A percentile compares a stretch with the other conserved stretches of the same genome.
Conservation (phyloP, 1,140 invertebrate species). For the Saccostrea cuccullata region DNA sequence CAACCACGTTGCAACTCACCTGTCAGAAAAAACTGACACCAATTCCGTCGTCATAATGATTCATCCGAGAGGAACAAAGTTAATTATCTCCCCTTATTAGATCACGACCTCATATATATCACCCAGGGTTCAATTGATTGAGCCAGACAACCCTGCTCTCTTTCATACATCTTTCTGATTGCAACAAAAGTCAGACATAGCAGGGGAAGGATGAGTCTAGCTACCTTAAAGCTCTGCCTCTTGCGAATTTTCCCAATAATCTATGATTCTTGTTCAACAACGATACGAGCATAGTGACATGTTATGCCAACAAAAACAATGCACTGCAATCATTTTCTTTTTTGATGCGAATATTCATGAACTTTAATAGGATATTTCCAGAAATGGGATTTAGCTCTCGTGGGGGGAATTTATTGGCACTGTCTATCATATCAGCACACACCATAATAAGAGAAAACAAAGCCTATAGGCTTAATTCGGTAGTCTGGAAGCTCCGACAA, state of each 20-base stretch:
- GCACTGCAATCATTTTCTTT: background rate
- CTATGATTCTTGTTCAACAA: background rate
- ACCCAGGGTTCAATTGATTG: background rate
- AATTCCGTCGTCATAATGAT: background rate
- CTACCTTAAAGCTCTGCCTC: background rate
- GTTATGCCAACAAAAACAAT: slow-evolving; percentile 21
- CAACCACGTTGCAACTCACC: background rate
- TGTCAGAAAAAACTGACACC: background rate
- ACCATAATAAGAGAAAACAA: background rate
- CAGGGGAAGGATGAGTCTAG: background rate
- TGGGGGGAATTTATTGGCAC: background rate
- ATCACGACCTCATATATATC: background rate
- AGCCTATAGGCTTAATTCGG: background rate
- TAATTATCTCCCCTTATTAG: slow-evolving; percentile 13
- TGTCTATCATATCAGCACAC: slow-evolving; percentile 18
- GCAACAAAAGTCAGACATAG: slow-evolving; percentile 8
- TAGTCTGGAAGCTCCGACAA: background rate
- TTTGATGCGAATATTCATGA: slow-evolving; percentile 6
- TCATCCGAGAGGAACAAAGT: background rate
- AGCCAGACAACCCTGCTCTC: background rate
- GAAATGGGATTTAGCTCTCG: slow-evolving; percentile 15
- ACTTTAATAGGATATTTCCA: slow-evolving; percentile 6
- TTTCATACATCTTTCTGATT: slow-evolving; percentile 17
- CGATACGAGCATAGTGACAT: background rate
- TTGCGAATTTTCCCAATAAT: slow-evolving; percentile 25